phyloP scores from a whole-genome alignment of 2,113 vertebrate genomes.

The Oophaga pumilio region DNA sequence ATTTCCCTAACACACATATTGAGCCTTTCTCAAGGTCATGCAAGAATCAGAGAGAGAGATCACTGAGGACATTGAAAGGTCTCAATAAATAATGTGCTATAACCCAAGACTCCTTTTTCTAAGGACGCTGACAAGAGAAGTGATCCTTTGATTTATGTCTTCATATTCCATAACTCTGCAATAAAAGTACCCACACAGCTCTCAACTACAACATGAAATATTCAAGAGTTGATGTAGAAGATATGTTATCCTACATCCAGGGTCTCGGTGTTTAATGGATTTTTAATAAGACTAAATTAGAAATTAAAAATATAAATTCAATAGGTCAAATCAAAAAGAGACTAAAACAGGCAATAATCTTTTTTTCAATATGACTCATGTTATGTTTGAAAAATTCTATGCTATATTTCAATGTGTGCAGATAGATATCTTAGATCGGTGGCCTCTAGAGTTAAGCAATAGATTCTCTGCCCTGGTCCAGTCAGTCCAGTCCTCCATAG shows the following conservation, averaged over 20 bases:
- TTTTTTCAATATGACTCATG: background rate
- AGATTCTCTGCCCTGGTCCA: too few species aligned
- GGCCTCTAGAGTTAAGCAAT: background rate
- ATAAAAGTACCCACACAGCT: background rate
- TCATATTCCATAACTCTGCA: background rate
- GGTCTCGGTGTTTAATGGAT: background rate
- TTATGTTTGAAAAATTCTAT: background rate
- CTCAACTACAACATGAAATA: background rate
- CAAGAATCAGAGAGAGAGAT: background rate
- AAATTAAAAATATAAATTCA: background rate
- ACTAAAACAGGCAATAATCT: background rate
- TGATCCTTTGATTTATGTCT: background rate
- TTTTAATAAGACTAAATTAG: background rate
- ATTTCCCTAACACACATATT: background rate
- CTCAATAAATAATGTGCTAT: conserved; percentile 6
- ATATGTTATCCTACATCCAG: background rate
- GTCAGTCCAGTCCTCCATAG: too few species aligned
- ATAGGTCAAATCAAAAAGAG: background rate
- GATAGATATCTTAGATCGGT: background rate
- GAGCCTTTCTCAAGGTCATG: background rate
- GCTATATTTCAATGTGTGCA: background rate
- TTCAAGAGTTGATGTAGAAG: background rate
- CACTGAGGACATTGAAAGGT: background rate
- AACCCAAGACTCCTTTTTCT: background rate
- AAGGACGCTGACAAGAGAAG: background rate